phyloP scores from a whole-genome alignment of 2,113 vertebrate genomes.

The Atrichornis clamosus region DNA sequence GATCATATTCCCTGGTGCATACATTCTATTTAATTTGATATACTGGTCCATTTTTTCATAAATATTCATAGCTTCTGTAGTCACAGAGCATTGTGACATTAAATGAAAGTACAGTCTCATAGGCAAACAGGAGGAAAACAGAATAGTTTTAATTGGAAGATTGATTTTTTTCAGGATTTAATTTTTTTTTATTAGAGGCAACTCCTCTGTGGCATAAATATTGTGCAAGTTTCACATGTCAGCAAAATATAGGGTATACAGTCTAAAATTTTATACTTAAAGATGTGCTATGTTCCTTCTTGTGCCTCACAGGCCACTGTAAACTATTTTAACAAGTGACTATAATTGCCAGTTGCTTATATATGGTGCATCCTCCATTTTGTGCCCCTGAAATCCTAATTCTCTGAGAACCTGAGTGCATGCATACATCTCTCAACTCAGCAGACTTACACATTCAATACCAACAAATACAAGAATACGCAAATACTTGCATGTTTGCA shows the following conservation, averaged over 20 bases:
- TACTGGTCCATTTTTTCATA: constrained; percentile 98
- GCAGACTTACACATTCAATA: neutral
- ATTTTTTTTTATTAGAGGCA: neutral
- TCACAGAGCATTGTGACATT: neutral
- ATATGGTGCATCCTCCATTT: neutral
- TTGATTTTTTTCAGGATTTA: neutral
- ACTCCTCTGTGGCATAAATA: constrained; percentile 1
- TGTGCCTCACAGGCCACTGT: constrained; percentile 58
- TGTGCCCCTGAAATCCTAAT: neutral
- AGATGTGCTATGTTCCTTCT: constrained; percentile 40
- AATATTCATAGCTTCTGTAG: neutral
- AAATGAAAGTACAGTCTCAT: neutral
- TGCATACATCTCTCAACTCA: neutral
- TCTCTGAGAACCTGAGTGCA: neutral
- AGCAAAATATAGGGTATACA: neutral
- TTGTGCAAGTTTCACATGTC: neutral
- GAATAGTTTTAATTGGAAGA: neutral
- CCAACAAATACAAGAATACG: neutral
- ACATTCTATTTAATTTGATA: constrained; percentile 96
- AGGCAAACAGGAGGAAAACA: neutral
- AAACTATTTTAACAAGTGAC: constrained; percentile 27
- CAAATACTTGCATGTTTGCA: neutral
- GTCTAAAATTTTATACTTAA: constrained; percentile 19
- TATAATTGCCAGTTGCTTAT: neutral
- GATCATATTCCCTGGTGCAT: constrained; percentile 93